A percentile compares a stretch with the other conserved stretches of the same genome.
These are phyloP conservation scores for Dendrolimus pini DNA, from an alignment of 2,888 invertebrate genomes.

Conservation along the genomic window DNA sequence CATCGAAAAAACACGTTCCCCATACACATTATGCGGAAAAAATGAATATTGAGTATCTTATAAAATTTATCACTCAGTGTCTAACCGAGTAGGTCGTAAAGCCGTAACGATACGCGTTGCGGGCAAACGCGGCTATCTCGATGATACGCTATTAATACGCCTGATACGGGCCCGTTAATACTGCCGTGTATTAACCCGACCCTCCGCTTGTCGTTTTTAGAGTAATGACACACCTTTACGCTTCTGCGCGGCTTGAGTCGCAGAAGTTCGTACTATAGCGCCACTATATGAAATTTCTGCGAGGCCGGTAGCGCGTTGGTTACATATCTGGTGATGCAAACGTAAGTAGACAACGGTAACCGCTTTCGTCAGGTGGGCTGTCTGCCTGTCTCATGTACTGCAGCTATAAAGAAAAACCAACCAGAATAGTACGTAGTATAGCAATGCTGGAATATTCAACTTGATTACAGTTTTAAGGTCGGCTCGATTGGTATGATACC, in stretches of 20 bases:
- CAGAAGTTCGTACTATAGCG: background rate
- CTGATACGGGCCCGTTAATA: constrained; percentile 57
- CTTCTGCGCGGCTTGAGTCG: constrained; percentile 2
- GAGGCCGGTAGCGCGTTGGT: too few species aligned
- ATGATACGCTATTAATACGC: constrained; percentile 66
- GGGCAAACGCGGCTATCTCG: constrained; percentile 39
- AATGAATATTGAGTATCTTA: constrained; percentile 5
- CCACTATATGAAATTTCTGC: too few species aligned
- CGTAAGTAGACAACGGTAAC: too few species aligned
- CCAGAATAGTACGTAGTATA: too few species aligned
- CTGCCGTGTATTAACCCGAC: constrained; percentile 40
- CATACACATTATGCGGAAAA: constrained; percentile 3
- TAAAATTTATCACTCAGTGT: constrained; percentile 9
- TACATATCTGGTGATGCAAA: too few species aligned
- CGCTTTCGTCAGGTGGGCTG: too few species aligned
- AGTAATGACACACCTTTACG: constrained; percentile 4
- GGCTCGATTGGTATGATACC: too few species aligned
- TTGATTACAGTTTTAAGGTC: too few species aligned
- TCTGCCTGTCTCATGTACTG: too few species aligned
- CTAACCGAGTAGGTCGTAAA: constrained; percentile 26
- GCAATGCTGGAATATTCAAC: too few species aligned
- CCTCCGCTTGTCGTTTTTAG: constrained; percentile 4
- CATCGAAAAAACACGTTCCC: background rate
- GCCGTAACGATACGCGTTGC: constrained; percentile 14
- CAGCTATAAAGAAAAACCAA: too few species aligned